A percentile compares a stretch with the other conserved stretches of the same genome.
Evolutionary conservation across 2,797 vertebrate species (phyloP).

Genomic region (Parauchenoglanis punctatus): DNA sequence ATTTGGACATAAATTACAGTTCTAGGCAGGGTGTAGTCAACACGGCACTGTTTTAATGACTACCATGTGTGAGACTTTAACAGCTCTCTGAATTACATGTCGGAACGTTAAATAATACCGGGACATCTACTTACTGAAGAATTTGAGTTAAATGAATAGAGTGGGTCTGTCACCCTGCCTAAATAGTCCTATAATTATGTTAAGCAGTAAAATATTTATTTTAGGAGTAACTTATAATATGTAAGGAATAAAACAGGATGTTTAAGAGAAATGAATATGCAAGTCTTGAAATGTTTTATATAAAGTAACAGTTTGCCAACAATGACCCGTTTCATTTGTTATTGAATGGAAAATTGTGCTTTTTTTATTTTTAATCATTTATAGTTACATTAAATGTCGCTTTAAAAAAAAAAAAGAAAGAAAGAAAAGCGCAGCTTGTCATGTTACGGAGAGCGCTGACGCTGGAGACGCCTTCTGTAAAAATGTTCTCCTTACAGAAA

Average conservation of each 20-base stretch:
- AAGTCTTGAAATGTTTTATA: not conserved
- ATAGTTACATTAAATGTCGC: not conserved
- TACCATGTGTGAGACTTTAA: not conserved
- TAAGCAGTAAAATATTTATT: too few relatives aligned
- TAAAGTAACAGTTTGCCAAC: not conserved
- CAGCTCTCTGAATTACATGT: not conserved
- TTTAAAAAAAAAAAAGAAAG: too few relatives aligned
- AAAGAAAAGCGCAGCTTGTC: not conserved
- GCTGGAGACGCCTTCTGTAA: not conserved
- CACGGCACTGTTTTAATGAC: not conserved
- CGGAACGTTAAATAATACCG: not conserved
- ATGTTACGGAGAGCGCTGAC: not conserved
- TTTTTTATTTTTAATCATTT: too few relatives aligned
- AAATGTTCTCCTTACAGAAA: not conserved
- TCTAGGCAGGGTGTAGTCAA: not conserved
- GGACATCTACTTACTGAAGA: not conserved
- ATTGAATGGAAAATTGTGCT: not conserved
- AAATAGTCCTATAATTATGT: not conserved
- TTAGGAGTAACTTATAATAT: not conserved
- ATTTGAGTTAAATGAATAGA: not conserved
- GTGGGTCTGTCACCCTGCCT: not conserved
- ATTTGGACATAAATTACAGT: not conserved
- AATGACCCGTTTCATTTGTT: not conserved
- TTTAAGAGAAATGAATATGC: not conserved
- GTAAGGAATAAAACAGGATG: not conserved